Evolutionary conservation across 2,113 vertebrate genomes (phyloP).

Genomic region (Indicator indicator): DNA sequence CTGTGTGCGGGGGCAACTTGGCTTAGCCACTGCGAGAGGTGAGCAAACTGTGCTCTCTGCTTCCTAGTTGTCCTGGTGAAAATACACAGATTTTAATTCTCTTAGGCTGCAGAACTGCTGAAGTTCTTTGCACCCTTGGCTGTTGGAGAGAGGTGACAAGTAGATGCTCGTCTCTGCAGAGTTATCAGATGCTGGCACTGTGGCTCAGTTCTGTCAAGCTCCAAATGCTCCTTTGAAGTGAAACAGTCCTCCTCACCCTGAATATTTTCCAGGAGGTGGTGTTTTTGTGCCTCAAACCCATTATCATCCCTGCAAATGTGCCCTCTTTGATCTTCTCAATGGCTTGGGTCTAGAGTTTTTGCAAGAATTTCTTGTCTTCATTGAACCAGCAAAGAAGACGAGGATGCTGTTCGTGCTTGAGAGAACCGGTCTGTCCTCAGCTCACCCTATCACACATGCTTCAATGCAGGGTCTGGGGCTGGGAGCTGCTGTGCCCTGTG

Average conservation of each 20-base stretch:
- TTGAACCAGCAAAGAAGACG: background rate
- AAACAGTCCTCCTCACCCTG: background rate
- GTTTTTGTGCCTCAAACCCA: background rate
- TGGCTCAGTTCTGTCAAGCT: slow-evolving; percentile 23
- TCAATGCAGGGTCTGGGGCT: background rate
- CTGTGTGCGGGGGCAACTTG: background rate
- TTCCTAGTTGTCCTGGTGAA: background rate
- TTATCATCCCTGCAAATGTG: background rate
- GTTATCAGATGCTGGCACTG: background rate
- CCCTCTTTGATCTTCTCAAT: background rate
- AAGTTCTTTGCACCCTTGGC: slow-evolving; percentile 44
- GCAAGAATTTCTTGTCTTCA: background rate
- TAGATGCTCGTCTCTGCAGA: background rate
- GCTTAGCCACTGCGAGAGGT: background rate
- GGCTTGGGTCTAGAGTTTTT: background rate
- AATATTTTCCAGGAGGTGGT: background rate
- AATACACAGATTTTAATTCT: background rate
- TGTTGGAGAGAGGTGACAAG: background rate
- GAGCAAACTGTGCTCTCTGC: background rate
- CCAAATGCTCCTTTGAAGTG: background rate
- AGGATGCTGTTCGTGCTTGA: background rate
- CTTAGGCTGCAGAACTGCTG: background rate
- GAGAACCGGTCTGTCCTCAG: background rate
- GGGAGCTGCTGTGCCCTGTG: background rate
- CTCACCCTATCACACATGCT: background rate